These are phyloP conservation scores for Lycocerus yunnanus DNA, from an alignment of 2,888 invertebrate species.

Conservation along the genomic window DNA sequence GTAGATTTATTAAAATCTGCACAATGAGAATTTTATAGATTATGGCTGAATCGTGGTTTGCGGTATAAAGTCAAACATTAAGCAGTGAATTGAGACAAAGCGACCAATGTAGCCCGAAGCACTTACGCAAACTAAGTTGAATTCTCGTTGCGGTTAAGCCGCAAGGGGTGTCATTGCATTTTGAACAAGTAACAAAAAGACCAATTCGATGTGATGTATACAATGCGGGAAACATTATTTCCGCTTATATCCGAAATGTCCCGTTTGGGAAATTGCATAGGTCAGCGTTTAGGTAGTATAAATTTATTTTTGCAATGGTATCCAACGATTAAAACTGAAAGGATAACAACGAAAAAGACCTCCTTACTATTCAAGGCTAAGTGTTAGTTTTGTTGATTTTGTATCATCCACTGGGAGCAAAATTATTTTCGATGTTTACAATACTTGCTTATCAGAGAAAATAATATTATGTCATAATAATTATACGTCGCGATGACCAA, in stretches of 20 bases:
- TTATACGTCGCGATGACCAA: neutral
- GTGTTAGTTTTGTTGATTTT: neutral
- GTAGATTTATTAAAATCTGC: conserved; percentile 19
- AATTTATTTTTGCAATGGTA: neutral
- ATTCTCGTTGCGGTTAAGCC: conserved; percentile 43
- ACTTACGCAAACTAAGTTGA: conserved; percentile 50
- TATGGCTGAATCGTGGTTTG: conserved; percentile 38
- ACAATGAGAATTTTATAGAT: conserved; percentile 25
- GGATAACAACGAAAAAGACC: neutral
- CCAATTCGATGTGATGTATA: conserved; percentile 13
- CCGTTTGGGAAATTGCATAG: conserved; percentile 23
- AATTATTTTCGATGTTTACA: neutral
- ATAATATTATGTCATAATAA: too few species aligned
- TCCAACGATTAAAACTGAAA: neutral
- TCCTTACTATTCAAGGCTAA: neutral
- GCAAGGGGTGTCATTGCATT: conserved; percentile 25
- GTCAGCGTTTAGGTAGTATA: conserved; percentile 3
- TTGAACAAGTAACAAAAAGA: conserved; percentile 16
- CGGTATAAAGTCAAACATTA: conserved; percentile 54
- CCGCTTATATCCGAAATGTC: conserved; percentile 10
- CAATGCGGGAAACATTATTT: conserved; percentile 15
- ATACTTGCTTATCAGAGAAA: too few species aligned
- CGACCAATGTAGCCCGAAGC: conserved; percentile 50
- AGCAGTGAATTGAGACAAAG: conserved; percentile 52
- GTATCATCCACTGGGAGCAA: neutral